Percentiles rank a stretch among this genome's conserved stretches.
These are phyloP conservation scores for Oophaga pumilio DNA, from an alignment of 2,113 vertebrate genomes.

Conservation along the genomic window DNA sequence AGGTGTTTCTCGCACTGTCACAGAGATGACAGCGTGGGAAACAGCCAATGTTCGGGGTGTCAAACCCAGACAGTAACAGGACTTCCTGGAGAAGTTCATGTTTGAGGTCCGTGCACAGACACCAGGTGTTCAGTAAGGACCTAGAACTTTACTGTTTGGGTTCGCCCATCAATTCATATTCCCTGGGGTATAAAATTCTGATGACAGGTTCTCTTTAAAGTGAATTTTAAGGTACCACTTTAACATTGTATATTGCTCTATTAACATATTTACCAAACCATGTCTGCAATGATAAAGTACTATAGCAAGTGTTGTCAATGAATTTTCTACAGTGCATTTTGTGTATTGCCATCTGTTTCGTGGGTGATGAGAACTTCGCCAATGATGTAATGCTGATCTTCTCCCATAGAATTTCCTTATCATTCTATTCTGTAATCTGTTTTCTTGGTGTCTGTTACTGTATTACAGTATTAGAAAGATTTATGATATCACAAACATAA, in stretches of 20 bases:
- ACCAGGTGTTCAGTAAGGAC: too few relatives aligned
- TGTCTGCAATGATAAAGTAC: background rate
- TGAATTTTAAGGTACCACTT: too few relatives aligned
- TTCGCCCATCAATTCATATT: too few relatives aligned
- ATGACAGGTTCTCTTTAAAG: too few relatives aligned
- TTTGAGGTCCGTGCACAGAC: too few relatives aligned
- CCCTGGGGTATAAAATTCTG: too few relatives aligned
- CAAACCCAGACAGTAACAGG: too few relatives aligned
- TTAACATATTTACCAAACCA: background rate
- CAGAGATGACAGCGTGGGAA: too few relatives aligned
- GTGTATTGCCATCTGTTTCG: slow-evolving; percentile 17
- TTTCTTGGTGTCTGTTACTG: background rate
- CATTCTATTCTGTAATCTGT: background rate
- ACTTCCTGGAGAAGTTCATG: too few relatives aligned
- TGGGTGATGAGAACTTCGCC: background rate
- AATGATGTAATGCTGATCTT: background rate
- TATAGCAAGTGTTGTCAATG: background rate
- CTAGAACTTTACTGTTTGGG: too few relatives aligned
- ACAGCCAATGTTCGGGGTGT: too few relatives aligned
- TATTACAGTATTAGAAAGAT: background rate
- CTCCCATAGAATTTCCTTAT: background rate
- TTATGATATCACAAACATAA: background rate
- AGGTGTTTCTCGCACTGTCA: too few relatives aligned
- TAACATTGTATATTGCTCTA: background rate
- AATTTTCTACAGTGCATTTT: background rate